Evolutionary conservation across 2,797 vertebrate genomes (phyloP).

Genomic region (Lepus oiostolus): DNA sequence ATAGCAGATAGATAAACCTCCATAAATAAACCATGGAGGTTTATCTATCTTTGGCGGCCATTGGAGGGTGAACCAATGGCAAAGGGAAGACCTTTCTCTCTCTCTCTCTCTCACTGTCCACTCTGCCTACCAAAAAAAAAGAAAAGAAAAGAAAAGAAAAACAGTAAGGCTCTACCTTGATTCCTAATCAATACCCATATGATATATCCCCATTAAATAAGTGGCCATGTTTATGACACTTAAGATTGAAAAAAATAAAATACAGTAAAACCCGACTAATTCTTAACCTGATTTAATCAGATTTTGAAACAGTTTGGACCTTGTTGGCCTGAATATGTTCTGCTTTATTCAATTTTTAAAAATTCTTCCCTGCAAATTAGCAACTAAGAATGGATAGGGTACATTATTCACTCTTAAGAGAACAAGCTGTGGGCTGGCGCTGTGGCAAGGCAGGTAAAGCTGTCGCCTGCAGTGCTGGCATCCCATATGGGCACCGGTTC

Average conservation of each 20-base stretch:
- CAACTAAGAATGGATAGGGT: background rate
- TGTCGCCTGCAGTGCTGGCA: no score
- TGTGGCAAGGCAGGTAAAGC: no score
- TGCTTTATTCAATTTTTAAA: slow-evolving; percentile 18
- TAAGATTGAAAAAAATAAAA: slow-evolving; percentile 42
- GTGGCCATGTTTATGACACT: slow-evolving; percentile 24
- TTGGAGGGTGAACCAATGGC: no score
- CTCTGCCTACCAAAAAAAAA: no score
- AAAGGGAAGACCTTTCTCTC: no score
- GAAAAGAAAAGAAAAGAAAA: background rate
- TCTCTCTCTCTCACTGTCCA: no score
- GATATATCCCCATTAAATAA: slow-evolving; percentile 37
- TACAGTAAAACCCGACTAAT: slow-evolving; percentile 41
- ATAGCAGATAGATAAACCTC: background rate
- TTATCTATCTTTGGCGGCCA: no score
- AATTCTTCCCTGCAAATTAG: slow-evolving; percentile 20
- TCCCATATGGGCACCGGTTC: no score
- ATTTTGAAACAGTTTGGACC: slow-evolving; percentile 47
- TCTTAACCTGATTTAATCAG: slow-evolving; percentile 51
- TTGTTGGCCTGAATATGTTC: background rate
- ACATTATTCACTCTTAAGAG: background rate
- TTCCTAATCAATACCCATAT: slow-evolving; percentile 57
- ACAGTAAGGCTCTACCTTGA: slow-evolving; percentile 58
- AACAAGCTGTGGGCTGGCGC: background rate
- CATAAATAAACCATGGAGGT: no score